Conservation (phyloP, 2,797 vertebrate genomes). For the Gymnoscopelus microlampas region DNA sequence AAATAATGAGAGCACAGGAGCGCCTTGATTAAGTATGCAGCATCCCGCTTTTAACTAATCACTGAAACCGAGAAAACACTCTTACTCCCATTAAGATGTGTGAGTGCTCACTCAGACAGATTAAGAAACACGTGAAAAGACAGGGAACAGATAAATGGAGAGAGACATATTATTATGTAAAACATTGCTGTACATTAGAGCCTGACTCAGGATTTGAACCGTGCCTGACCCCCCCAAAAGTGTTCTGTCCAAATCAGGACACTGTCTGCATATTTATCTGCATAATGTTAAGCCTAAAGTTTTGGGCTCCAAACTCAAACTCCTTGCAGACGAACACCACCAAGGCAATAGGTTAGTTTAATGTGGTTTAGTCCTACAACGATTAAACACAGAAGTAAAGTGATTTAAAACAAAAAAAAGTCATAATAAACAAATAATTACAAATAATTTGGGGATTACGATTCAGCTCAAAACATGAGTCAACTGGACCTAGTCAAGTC, state of each 20-base stretch:
- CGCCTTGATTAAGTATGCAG: conserved; percentile 55
- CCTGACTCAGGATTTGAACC: conserved; percentile 2
- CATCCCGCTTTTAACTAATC: conserved; percentile 52
- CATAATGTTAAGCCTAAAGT: too few species aligned
- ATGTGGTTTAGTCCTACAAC: too few species aligned
- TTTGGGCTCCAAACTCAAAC: too few species aligned
- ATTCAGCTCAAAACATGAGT: not conserved
- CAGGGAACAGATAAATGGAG: not conserved
- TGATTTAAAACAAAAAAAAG: too few species aligned
- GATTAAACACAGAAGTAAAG: too few species aligned
- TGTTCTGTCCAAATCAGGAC: not conserved
- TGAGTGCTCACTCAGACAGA: conserved; percentile 5
- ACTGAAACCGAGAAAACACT: conserved; percentile 32
- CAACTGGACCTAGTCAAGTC: not conserved
- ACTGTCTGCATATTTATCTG: not conserved
- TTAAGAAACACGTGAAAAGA: not conserved
- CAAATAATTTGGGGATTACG: too few species aligned
- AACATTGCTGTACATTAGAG: not conserved
- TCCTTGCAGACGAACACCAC: too few species aligned
- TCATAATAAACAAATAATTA: too few species aligned
- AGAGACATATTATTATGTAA: not conserved
- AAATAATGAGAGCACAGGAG: conserved; percentile 60
- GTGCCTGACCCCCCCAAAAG: not conserved
- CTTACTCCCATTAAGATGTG: conserved; percentile 38
- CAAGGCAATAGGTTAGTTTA: too few species aligned